Base-by-base conservation (phyloP, 2,888 invertebrate genomes). In the Atrina japonica region DNA sequence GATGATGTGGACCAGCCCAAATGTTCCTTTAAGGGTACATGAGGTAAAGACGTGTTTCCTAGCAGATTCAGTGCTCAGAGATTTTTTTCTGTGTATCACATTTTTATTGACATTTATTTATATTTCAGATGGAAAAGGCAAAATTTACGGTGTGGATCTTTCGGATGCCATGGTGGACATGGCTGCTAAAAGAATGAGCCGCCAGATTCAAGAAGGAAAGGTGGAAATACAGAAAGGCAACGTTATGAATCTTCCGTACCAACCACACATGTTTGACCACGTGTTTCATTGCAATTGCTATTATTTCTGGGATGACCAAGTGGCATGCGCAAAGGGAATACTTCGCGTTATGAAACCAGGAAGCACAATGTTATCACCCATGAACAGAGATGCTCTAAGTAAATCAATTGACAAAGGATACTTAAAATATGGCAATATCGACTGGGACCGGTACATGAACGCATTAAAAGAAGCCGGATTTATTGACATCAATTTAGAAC, bases 201-300 rank as follows among this genome's bases (percentile, higher is more conserved):
- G 63, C 6, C 70, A 80, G 29, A 82, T 87, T 9, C n/a, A 56
- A 2, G 64, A 71, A 14, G 81, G 77, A 21, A 83, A 86, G 64
- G 74, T 88, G 0, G 50, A 81, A 7, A 60, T 88, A 21, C 66
- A 52, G 5, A 56, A 73, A 16, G 80, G 72, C 2, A 68, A 70
- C 53, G 86, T 85, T 2, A 56, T 61, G n/a, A 52, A 81, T 16
- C 72, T 88, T 47, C 86, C 87, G 3, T 77, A 59, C 40, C 66
- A 80, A 29, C 70, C 76, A 7, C 76, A 83, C 66, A 76, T 47
- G 5, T 85, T 88, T 76, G 82, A 88, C 53, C 64, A 80, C 11
- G 81, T 85, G 35, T 88, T 85, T 69, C 88, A 88, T 71, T 73
- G 73, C 23, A 87, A 88, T 73, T 83, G 82, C 66, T 88, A 81